phyloP scores from a whole-genome alignment of 2,113 vertebrate genomes.

The Pogonocichla stellata region DNA sequence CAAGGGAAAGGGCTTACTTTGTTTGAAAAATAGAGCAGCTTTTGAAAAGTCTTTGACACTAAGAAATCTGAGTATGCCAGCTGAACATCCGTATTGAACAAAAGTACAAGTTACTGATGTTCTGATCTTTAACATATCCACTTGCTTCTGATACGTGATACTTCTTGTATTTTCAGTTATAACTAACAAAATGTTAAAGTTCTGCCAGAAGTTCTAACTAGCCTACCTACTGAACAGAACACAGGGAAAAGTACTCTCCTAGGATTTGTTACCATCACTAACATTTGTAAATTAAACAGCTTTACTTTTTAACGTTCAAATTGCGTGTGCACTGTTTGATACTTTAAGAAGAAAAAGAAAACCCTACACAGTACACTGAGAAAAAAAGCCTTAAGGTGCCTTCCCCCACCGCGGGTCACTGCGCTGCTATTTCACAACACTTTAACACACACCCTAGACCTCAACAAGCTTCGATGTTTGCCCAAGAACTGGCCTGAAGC shows the following conservation, averaged over 20 bases:
- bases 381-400: background rate
- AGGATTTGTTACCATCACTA: rapidly evolving
- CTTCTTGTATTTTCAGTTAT: background rate
- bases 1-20: rapidly evolving
- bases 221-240: background rate
- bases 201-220: background rate
- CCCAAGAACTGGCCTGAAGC: background rate
- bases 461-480: background rate
- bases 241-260: background rate
- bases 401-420: background rate
- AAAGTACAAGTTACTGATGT: background rate
- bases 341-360: background rate
- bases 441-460: rapidly evolving
- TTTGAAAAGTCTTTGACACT: background rate
- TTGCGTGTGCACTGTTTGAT: background rate
- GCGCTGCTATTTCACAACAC: background rate
- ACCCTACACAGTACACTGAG: rapidly evolving
- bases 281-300: rapidly evolving
- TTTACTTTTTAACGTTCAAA: background rate
- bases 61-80: background rate
- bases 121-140: background rate
- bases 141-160: rapidly evolving
- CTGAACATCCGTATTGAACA: background rate
- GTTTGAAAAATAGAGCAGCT: background rate
- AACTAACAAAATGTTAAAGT: background rate